Base-by-base conservation (phyloP, 2,797 vertebrate species). In the Ambastaia sidthimunki region DNA sequence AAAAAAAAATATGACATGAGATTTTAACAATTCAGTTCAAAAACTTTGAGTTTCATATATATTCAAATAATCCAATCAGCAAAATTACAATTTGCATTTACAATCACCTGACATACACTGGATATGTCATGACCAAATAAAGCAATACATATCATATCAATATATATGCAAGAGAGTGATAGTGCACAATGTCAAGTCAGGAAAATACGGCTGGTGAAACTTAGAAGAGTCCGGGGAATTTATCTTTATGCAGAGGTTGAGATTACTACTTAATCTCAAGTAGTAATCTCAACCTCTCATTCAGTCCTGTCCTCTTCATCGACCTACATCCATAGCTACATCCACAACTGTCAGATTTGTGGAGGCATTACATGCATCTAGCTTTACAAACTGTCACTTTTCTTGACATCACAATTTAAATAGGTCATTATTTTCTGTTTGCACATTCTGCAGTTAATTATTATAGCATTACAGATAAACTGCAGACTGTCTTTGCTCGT, bases 171-270 rank as follows among this genome's bases (percentile, higher is more conserved):
- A 44, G 63, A 41, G 37, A 9, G 13, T 16, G 19, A 25, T 3
- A 12, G 37, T 71, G 68, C 68, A 63, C 66, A 54, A 19, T 1
- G 1, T 60, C 18, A 18, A 37, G 50, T 81, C 41, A 41, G 59
- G 23, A 41, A 60, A 47, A 18, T 59, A 12, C 37, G 66, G 71
- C 41, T 65, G 77, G 82, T 68, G 50, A 48, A 71, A 85, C 82
- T 84, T 63, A 71, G 55, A 75, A 80, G 21, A 80, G 81, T 81
- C 60, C 75, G 68, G 62, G 76, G 63, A 80, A 57, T 78, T 77
- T 69, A 71, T 67, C 59, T 63, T 47, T 80, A 74, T 63, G 74
- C n/a, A n/a, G n/a, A n/a, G n/a, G n/a, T n/a, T n/a, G 83, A 83
- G 70, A 66, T 78, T 79, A 54, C 74, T 81, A 28, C 81, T 83